phyloP scores from a whole-genome alignment of 1,140 invertebrate species.

The Ceratina australensis region DNA sequence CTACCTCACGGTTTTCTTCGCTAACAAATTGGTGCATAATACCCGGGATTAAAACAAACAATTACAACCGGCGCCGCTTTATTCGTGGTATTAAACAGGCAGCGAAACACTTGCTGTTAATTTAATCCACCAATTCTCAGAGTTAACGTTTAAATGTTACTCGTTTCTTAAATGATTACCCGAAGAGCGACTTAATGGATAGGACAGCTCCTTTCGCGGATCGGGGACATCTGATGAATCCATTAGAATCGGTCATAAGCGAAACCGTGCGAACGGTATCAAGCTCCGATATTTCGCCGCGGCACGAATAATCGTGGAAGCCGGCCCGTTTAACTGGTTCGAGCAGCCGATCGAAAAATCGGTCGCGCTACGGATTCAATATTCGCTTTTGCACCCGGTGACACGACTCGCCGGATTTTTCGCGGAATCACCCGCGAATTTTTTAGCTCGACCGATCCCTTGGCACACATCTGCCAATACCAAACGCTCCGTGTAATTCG shows the following conservation, averaged over 20 bases:
- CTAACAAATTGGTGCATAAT: not conserved
- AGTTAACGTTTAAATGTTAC: no score
- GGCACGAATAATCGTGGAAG: constrained; percentile 11
- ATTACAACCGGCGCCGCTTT: not conserved
- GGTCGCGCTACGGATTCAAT: constrained; percentile 8
- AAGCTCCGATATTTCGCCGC: not conserved
- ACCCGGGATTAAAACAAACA: not conserved
- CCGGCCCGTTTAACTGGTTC: constrained; percentile 3
- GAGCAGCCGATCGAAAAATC: not conserved
- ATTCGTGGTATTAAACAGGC: not conserved
- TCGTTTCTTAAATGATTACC: no score
- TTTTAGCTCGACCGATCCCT: constrained; percentile 24
- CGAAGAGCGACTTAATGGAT: no score
- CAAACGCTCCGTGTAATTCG: constrained; percentile 27
- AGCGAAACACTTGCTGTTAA: no score
- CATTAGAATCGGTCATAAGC: not conserved
- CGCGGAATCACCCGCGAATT: constrained; percentile 20
- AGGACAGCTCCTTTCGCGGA: no score
- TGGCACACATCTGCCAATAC: constrained; percentile 37
- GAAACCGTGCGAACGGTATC: not conserved
- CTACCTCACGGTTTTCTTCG: not conserved
- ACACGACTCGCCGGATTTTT: constrained; percentile 15
- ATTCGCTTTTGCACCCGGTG: not conserved
- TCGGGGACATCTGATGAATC: no score
- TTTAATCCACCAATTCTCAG: no score